Evolutionary conservation across 2,888 invertebrate genomes (phyloP), one percentile per base, ranked within the genome.

Genomic region (Stegophylla sp.): DNA sequence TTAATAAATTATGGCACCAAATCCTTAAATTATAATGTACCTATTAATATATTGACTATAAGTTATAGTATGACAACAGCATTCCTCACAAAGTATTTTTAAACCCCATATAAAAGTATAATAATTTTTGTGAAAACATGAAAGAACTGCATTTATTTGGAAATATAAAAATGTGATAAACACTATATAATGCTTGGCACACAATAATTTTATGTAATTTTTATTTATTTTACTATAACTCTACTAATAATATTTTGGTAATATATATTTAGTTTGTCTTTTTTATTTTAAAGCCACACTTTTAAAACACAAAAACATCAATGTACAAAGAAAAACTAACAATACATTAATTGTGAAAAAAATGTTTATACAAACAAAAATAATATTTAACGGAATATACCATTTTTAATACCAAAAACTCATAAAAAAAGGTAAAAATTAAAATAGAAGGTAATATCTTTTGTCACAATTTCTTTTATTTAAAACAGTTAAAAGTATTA

Each of bases 341-440:
- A 64, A 51, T 28, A n/a, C 34, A 26, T 17, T 64, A 43, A 53
- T 26, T 13, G 26, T 63, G 74, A 53, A 23, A 23, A 56, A 87
- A 85, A 85, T 73, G 41, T 41, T 41, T 66, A 61, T 82, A 69
- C n/a, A 75, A 82, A 67, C 59, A 71, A 20, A 56, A 74, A 3
- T 56, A 45, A 28, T 53, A 45, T 56, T 9, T 28, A 75, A 64
- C 20, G 10, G 15, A 74, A 48, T 48, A 67, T 45, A 67, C 56
- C 28, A 77, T 45, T 59, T 56, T 26, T 13, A 64, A 43, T 28
- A 28, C 56, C 15, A 28, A 28, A 5, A 28, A 59, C 28, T 67
- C 34, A 69, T n/a, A 77, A 59, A 28, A 69, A 56, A 59, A 59
- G 28, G 17, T 61, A 71, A 71, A 61, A 48, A 75, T 64, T 17